A percentile compares a stretch with the other conserved stretches of the same genome.
phyloP scores from a whole-genome alignment of 2,888 invertebrate genomes.

The Oxystoma pomonae region DNA sequence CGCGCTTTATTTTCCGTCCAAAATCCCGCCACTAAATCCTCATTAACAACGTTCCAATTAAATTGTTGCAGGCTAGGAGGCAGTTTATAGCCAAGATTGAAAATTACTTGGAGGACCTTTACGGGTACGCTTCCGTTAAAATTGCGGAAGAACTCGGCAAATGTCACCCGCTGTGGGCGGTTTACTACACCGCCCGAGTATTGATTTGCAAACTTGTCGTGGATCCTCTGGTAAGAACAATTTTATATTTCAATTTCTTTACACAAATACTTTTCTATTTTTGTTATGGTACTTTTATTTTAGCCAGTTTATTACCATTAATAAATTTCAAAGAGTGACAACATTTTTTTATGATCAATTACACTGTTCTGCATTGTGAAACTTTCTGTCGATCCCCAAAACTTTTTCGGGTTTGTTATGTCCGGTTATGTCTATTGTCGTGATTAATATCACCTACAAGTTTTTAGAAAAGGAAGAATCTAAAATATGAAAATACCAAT shows the following conservation, averaged over 20 bases:
- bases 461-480: no score
- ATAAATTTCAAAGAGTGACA: no score
- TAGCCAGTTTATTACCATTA: neutral
- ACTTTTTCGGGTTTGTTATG: no score
- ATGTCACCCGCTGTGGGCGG: constrained; percentile 68
- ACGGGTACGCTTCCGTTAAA: constrained; percentile 61
- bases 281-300: neutral
- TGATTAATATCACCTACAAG: no score
- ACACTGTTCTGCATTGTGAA: no score
- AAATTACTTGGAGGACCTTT: constrained; percentile 50
- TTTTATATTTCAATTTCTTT: constrained; percentile 7
- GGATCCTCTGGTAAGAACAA: constrained; percentile 57
- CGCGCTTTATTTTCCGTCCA: no score
- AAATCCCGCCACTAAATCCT: no score
- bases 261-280: neutral
- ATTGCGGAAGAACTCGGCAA: constrained; percentile 62
- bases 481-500: no score
- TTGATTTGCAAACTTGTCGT: constrained; percentile 61
- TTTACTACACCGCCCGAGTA: constrained; percentile 61
- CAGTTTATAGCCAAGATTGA: constrained; percentile 31
- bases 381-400: no score
- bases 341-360: no score
- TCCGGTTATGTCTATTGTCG: no score
- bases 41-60: no score
- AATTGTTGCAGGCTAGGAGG: constrained; percentile 29